Evolutionary conservation across 1,140 invertebrate species (phyloP).

Genomic region (Caenorhabditis brenneri): DNA sequence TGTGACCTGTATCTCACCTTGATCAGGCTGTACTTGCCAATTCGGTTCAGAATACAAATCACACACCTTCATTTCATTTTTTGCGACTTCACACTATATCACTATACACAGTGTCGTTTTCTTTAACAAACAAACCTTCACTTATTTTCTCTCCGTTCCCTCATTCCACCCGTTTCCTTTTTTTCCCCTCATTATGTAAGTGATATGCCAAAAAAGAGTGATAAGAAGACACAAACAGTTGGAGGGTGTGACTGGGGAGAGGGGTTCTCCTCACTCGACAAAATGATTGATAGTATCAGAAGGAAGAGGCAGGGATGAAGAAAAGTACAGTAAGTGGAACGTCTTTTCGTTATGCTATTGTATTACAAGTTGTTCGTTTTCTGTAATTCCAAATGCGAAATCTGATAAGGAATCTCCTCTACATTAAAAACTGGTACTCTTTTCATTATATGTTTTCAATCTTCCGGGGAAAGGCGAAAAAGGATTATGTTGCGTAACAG

Average conservation of each 20-base stretch:
- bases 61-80: not conserved
- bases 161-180: not conserved
- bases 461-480: no score
- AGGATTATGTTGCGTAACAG: not conserved
- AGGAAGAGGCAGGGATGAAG: not conserved
- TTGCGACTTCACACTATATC: not conserved
- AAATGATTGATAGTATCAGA: not conserved
- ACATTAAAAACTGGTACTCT: not conserved
- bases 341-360: not conserved
- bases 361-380: slow-evolving; percentile 16
- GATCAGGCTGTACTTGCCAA: not conserved
- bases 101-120: no score
- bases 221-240: not conserved
- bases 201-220: not conserved
- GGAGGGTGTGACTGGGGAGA: not conserved
- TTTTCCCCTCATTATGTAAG: not conserved
- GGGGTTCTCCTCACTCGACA: no score
- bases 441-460: not conserved
- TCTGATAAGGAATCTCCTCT: not conserved
- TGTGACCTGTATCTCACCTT: no score
- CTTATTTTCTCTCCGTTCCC: not conserved
- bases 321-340: slow-evolving; percentile 24
- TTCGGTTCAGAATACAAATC: not conserved
- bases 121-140: not conserved
- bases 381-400: not conserved